phyloP scores from a whole-genome alignment of 2,113 vertebrate species.

The Microcebus murinus region DNA sequence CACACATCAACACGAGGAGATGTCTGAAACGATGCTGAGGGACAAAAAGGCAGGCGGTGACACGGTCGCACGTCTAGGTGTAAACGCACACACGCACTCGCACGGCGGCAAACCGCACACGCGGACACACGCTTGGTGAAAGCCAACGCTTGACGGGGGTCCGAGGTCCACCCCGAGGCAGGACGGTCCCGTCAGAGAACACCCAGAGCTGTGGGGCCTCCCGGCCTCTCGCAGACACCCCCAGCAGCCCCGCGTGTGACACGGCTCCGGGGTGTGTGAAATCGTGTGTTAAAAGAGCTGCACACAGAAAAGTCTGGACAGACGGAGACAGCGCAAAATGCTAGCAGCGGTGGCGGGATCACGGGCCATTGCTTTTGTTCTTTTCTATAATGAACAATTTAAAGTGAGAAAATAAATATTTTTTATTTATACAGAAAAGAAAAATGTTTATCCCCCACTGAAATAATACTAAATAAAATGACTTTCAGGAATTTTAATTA shows the following conservation, averaged over 20 bases:
- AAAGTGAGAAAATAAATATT: background rate
- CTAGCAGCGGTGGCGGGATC: too few species aligned
- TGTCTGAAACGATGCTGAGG: background rate
- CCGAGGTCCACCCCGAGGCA: accelerated
- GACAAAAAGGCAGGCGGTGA: background rate
- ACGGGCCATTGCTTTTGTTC: background rate
- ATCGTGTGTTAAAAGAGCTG: background rate
- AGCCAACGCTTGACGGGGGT: too few species aligned
- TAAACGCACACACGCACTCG: background rate
- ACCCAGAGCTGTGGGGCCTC: background rate
- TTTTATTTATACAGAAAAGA: background rate
- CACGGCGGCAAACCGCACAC: background rate
- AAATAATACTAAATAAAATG: background rate
- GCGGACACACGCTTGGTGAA: accelerated
- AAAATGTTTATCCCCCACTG: background rate
- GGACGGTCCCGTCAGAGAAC: background rate
- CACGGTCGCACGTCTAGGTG: accelerated
- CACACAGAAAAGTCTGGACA: background rate
- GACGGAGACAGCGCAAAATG: background rate
- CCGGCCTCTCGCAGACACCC: background rate
- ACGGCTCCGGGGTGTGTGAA: background rate
- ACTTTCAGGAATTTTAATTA: background rate
- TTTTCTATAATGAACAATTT: background rate
- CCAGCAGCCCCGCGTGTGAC: accelerated
- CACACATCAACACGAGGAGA: background rate